phyloP scores from a whole-genome alignment of 2,888 invertebrate genomes.

The Drosophila tripunctata region DNA sequence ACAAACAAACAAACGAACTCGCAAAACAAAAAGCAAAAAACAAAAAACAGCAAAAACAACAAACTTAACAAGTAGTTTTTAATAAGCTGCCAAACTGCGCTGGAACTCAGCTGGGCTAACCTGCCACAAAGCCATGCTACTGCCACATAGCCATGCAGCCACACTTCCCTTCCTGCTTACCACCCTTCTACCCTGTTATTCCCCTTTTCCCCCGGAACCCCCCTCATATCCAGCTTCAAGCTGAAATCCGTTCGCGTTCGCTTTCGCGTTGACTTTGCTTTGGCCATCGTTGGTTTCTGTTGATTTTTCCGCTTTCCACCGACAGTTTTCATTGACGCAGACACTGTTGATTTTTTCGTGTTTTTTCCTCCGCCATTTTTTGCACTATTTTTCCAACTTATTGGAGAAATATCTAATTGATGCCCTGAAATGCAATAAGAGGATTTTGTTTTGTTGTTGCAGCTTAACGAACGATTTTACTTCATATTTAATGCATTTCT shows the following conservation, averaged over 20 bases:
- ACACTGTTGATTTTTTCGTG: slow-evolving; percentile 40
- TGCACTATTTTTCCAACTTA: slow-evolving; percentile 53
- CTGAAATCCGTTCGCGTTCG: slow-evolving; percentile 26
- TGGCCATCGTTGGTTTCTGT: slow-evolving; percentile 53
- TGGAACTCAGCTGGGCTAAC: slow-evolving; percentile 11
- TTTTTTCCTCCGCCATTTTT: slow-evolving; percentile 12
- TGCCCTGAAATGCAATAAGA: slow-evolving; percentile 55
- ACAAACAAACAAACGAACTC: slow-evolving; percentile 42
- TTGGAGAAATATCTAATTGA: slow-evolving; percentile 66
- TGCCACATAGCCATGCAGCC: not conserved
- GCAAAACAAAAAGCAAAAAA: slow-evolving; percentile 2
- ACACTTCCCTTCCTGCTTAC: not conserved
- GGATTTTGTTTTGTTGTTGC: slow-evolving; percentile 53
- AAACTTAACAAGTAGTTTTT: slow-evolving; percentile 68
- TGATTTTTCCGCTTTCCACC: slow-evolving; percentile 58
- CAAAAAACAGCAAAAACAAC: slow-evolving; percentile 50
- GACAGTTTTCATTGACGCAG: slow-evolving; percentile 12
- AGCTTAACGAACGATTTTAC: slow-evolving; percentile 27
- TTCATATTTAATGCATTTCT: slow-evolving; percentile 4
- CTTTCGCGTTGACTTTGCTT: slow-evolving; percentile 42
- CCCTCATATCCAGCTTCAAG: not conserved
- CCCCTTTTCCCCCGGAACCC: not conserved
- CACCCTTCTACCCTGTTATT: no score
- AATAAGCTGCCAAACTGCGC: slow-evolving; percentile 58
- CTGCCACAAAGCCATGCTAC: slow-evolving; percentile 1